phyloP scores from a whole-genome alignment of 2,113 vertebrate species.

The Dipodomys spectabilis region DNA sequence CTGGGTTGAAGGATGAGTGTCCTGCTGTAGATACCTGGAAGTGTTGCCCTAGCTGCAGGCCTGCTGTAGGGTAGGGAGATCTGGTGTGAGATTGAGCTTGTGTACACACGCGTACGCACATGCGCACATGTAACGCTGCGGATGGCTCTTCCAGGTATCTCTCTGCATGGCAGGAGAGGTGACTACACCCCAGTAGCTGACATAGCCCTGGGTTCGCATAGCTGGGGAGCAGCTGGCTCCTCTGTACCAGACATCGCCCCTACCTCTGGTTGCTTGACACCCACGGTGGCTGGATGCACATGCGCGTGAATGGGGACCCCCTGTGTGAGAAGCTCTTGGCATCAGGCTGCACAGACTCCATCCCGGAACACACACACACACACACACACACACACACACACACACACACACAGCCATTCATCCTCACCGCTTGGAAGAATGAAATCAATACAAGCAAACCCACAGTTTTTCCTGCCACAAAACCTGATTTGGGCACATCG shows the following conservation, averaged over 20 bases:
- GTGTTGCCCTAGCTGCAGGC: rapidly evolving
- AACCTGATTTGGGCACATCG: slow-evolving; percentile 5
- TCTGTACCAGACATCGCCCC: neutral
- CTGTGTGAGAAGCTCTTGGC: rapidly evolving
- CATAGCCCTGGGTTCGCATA: rapidly evolving
- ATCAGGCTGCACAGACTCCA: rapidly evolving
- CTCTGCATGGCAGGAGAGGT: neutral
- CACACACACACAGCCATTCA: neutral
- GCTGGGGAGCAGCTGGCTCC: neutral
- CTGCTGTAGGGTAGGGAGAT: too few species aligned
- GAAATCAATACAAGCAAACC: slow-evolving; percentile 36
- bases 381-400: too few species aligned
- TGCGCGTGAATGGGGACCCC: rapidly evolving
- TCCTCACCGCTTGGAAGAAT: neutral
- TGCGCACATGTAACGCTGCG: rapidly evolving
- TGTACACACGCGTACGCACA: rapidly evolving
- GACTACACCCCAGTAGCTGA: neutral
- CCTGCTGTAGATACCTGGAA: rapidly evolving
- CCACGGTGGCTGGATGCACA: rapidly evolving
- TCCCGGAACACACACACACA: neutral
- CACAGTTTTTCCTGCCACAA: slow-evolving; percentile 43
- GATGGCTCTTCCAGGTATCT: neutral
- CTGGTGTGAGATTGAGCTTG: neutral
- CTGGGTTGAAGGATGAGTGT: neutral
- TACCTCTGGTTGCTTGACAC: rapidly evolving